A percentile compares a stretch with the other conserved stretches of the same genome.
phyloP scores from a whole-genome alignment of 2,888 invertebrate species.

The Caradrina clavipalpis region DNA sequence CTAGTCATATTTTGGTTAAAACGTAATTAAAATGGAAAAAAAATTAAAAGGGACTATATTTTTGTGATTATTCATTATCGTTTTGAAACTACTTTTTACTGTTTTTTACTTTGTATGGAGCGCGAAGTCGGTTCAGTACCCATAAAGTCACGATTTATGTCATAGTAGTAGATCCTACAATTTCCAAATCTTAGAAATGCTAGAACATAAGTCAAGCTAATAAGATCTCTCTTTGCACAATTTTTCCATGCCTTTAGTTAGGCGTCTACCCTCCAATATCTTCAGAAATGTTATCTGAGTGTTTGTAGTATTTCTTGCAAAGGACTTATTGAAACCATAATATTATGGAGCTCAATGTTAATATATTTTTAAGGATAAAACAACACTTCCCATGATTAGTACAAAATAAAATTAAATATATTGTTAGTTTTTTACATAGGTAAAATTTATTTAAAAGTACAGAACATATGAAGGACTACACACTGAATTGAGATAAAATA shows the following conservation, averaged over 20 bases:
- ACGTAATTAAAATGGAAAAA: not conserved
- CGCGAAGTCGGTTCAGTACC: not conserved
- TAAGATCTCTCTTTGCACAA: conserved; percentile 20
- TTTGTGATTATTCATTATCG: too few relatives aligned
- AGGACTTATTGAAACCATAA: conserved; percentile 88
- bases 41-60: too few relatives aligned
- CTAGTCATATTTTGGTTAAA: not conserved
- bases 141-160: conserved; percentile 38
- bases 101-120: not conserved
- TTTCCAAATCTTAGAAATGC: conserved; percentile 41
- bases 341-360: conserved; percentile 90
- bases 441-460: conserved; percentile 91
- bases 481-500: conserved; percentile 91
- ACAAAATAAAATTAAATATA: conserved; percentile 91
- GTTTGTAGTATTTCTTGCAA: conserved; percentile 49
- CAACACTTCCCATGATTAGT: conserved; percentile 91
- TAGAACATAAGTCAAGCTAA: conserved; percentile 32
- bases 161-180: conserved; percentile 29
- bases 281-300: conserved; percentile 4
- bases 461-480: conserved; percentile 91
- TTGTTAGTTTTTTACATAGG: conserved; percentile 91
- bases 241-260: conserved; percentile 27
- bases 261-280: conserved; percentile 26
- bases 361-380: conserved; percentile 91
- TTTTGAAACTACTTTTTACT: not conserved